Conservation (phyloP, 2,888 invertebrate genomes). For the Rhimphoctona megacephalus region DNA sequence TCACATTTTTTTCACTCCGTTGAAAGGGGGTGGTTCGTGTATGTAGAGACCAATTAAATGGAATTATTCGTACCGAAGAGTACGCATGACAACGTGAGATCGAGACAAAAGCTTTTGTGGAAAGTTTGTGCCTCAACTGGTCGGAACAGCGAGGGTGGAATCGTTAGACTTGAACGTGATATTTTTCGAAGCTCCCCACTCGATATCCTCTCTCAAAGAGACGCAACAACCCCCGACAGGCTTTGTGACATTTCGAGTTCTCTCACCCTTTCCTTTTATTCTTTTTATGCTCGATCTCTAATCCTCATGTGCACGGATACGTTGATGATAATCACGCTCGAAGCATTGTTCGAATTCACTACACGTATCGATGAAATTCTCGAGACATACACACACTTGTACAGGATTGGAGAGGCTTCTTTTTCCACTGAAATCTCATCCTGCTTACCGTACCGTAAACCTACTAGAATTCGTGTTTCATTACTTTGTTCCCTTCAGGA, state of each 20-base stretch:
- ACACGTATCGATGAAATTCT: slow-evolving; percentile 5
- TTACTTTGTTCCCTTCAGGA: not conserved
- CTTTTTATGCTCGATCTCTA: slow-evolving; percentile 42
- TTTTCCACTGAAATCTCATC: slow-evolving; percentile 11
- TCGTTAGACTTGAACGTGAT: not conserved
- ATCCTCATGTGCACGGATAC: slow-evolving; percentile 48
- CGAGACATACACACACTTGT: slow-evolving; percentile 2
- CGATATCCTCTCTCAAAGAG: slow-evolving; percentile 29
- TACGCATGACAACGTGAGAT: slow-evolving; percentile 6
- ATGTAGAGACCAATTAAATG: slow-evolving; percentile 23
- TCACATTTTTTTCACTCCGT: not conserved
- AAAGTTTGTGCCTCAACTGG: not conserved
- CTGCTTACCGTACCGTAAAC: not conserved
- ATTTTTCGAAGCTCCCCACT: slow-evolving; percentile 23
- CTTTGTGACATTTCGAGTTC: slow-evolving; percentile 42
- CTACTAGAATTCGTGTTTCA: slow-evolving; percentile 13
- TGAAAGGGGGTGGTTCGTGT: not conserved
- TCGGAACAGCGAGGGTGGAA: not conserved
- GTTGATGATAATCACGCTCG: slow-evolving; percentile 3
- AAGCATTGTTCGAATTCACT: slow-evolving; percentile 43
- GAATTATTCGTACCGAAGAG: slow-evolving; percentile 43
- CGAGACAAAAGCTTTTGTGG: not conserved
- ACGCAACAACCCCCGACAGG: slow-evolving; percentile 13
- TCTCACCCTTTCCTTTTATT: slow-evolving; percentile 28
- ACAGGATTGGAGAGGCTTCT: not conserved